phyloP scores from a whole-genome alignment of 35 echinoderm and acorn worm genomes.

The Holothuria glaberrima region DNA sequence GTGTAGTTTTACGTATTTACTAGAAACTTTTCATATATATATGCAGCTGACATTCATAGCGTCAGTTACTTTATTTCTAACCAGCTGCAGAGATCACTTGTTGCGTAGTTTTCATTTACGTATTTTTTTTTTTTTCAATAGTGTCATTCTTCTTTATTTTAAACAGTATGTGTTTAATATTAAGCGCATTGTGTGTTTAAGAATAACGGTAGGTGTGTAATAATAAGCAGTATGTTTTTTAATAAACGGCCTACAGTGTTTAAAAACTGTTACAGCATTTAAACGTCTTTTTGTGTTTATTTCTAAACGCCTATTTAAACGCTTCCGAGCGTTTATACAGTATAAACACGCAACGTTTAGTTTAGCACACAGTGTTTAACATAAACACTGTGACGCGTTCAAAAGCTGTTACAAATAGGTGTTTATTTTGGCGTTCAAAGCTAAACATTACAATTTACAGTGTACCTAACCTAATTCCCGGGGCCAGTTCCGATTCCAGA shows the following conservation, averaged over 20 bases:
- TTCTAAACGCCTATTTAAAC: slow-evolving; percentile 7
- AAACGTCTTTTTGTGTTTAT: background rate
- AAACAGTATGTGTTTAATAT: slow-evolving; percentile 20
- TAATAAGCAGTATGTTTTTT: background rate
- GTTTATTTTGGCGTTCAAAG: background rate
- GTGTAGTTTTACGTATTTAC: background rate
- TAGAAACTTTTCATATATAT: background rate
- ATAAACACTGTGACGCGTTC: slow-evolving; percentile 13
- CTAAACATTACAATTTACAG: slow-evolving; percentile 14
- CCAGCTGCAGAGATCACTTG: background rate
- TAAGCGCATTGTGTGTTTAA: background rate
- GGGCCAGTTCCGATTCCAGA: too few species aligned
- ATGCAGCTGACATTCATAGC: background rate
- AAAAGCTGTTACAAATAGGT: slow-evolving; percentile 4
- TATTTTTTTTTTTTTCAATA: background rate
- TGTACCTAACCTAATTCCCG: too few species aligned
- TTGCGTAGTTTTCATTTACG: background rate
- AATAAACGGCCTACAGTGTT: slow-evolving; percentile 1
- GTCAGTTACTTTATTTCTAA: background rate
- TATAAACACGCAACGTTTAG: background rate
- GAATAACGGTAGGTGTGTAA: background rate
- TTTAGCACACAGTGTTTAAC: background rate
- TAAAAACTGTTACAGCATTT: background rate
- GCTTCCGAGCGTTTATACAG: background rate
- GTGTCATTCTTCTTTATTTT: background rate